These are phyloP conservation scores for Eretmochelys imbricata DNA, from an alignment of 2,113 vertebrate species.

Conservation along the genomic window DNA sequence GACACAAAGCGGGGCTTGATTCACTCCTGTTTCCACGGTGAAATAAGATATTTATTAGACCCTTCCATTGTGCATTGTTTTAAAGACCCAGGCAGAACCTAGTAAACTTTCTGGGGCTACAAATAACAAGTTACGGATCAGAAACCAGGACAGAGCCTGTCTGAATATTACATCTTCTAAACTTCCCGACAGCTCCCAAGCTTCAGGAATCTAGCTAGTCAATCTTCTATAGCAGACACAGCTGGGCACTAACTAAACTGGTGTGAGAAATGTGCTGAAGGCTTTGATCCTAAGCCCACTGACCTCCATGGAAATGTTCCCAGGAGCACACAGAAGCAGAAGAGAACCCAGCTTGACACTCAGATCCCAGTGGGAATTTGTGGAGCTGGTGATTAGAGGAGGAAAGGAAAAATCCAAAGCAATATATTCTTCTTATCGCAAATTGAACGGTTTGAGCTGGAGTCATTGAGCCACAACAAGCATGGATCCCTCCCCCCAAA, in stretches of 20 bases:
- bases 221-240: not conserved
- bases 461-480: not conserved
- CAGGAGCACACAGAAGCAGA: not conserved
- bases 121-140: not conserved
- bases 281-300: not conserved
- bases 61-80: not conserved
- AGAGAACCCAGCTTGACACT: not conserved
- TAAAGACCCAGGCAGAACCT: not conserved
- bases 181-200: not conserved
- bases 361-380: not conserved
- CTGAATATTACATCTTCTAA: not conserved
- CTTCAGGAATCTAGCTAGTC: not conserved
- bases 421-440: not conserved
- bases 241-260: not conserved
- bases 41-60: not conserved
- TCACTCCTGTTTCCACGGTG: not conserved
- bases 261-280: not conserved
- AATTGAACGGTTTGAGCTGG: not conserved
- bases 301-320: not conserved
- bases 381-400: not conserved
- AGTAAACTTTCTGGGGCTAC: not conserved
- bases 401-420: too few relatives aligned
- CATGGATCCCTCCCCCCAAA: too few relatives aligned
- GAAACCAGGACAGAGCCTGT: not conserved
- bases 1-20: not conserved